phyloP scores from a whole-genome alignment of 2,113 vertebrate species.

The Aspiorhynchus laticeps region DNA sequence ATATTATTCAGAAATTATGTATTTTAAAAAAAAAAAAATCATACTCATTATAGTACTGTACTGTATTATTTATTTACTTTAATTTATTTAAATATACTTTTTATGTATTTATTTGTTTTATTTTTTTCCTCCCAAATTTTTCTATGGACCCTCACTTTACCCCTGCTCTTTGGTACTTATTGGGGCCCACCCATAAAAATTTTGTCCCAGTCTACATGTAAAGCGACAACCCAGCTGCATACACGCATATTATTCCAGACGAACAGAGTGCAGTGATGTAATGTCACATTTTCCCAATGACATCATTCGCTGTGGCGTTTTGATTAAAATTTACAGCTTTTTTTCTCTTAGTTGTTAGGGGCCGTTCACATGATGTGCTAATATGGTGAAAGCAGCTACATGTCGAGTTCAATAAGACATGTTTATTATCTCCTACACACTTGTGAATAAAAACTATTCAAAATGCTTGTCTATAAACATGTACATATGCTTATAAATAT shows the following conservation, averaged over 20 bases:
- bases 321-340: neutral
- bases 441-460: neutral
- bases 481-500: neutral
- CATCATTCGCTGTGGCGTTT: constrained; percentile 1
- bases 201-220: neutral
- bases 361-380: neutral
- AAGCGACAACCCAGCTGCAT: neutral
- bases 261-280: neutral
- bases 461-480: neutral
- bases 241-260: neutral
- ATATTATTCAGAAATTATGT: neutral
- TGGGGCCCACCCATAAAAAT: too few species aligned
- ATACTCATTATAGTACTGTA: neutral
- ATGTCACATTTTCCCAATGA: constrained; percentile 20
- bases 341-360: neutral
- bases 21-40: neutral
- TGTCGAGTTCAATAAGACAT: neutral
- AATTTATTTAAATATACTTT: neutral
- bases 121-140: neutral
- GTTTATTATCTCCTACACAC: neutral
- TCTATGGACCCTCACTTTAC: neutral
- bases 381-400: neutral
- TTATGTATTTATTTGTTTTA: too few species aligned
- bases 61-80: neutral
- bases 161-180: neutral